Conservation (phyloP, 2,888 invertebrate genomes). For the Argynnis bischoffii region DNA sequence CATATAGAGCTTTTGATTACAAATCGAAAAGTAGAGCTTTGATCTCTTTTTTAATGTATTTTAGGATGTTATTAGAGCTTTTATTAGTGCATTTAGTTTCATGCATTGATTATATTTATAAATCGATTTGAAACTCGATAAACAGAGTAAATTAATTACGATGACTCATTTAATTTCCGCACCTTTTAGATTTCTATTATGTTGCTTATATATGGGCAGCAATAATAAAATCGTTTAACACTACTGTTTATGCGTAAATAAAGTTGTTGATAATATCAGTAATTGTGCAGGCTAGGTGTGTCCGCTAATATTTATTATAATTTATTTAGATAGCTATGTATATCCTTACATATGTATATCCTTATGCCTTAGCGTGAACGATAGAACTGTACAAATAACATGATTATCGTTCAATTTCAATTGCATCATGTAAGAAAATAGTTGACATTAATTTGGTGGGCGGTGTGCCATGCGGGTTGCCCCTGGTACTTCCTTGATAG, state of each 20-base stretch:
- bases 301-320: slow-evolving; percentile 33
- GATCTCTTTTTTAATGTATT: too few relatives aligned
- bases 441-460: too few relatives aligned
- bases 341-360: slow-evolving; percentile 23
- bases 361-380: slow-evolving; percentile 5
- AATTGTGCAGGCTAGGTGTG: slow-evolving; percentile 29
- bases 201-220: background rate
- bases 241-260: slow-evolving; percentile 22
- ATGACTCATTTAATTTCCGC: background rate
- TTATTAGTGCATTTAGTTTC: too few relatives aligned
- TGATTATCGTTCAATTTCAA: background rate
- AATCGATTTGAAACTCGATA: background rate
- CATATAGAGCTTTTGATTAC: background rate
- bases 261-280: slow-evolving; percentile 24
- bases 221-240: slow-evolving; percentile 15
- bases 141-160: background rate
- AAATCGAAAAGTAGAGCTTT: too few relatives aligned
- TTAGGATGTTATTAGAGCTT: too few relatives aligned
- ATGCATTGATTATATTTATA: background rate
- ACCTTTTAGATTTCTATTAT: background rate
- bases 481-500: too few relatives aligned
- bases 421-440: slow-evolving; percentile 3
- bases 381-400: slow-evolving; percentile 11
- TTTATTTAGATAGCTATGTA: slow-evolving; percentile 30
- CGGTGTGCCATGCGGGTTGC: too few relatives aligned